A percentile compares a stretch with the other conserved stretches of the same genome.
Conservation (phyloP, 2,797 vertebrate species). For the Tiaroga cobitis region DNA sequence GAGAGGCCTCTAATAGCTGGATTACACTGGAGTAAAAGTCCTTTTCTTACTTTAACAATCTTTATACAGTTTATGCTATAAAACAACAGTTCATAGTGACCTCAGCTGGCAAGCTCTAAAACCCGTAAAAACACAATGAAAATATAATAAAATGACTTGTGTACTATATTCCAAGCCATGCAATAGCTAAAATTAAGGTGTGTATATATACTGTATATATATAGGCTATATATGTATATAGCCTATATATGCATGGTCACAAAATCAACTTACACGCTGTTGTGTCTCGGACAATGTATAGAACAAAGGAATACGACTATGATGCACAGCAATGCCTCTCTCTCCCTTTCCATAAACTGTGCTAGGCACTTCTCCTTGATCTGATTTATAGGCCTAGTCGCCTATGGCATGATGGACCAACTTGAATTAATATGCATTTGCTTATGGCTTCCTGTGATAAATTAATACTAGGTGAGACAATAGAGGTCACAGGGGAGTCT, state of each 20-base stretch:
- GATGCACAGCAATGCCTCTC: neutral
- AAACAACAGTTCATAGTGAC: neutral
- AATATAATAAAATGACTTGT: neutral
- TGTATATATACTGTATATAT: no score
- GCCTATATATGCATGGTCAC: neutral
- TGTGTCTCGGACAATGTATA: slow-evolving; percentile 12
- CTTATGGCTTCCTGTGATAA: slow-evolving; percentile 64
- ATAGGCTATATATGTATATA: neutral
- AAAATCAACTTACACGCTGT: no score
- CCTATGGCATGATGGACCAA: slow-evolving; percentile 70
- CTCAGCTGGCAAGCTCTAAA: neutral
- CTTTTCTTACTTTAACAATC: neutral
- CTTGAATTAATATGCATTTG: slow-evolving; percentile 73
- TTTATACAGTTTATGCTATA: neutral
- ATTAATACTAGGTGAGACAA: slow-evolving; percentile 69
- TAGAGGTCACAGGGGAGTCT: slow-evolving; percentile 66
- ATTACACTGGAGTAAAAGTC: neutral
- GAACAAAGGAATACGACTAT: slow-evolving; percentile 38
- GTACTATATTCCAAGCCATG: neutral
- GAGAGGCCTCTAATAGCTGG: neutral
- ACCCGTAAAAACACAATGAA: neutral
- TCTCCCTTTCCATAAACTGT: slow-evolving; percentile 48
- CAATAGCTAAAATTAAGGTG: neutral
- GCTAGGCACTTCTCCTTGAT: slow-evolving; percentile 68
- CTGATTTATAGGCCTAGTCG: slow-evolving; percentile 73